Evolutionary conservation across 2,888 invertebrate species (phyloP).

Genomic region (Tigriopus californicus): DNA sequence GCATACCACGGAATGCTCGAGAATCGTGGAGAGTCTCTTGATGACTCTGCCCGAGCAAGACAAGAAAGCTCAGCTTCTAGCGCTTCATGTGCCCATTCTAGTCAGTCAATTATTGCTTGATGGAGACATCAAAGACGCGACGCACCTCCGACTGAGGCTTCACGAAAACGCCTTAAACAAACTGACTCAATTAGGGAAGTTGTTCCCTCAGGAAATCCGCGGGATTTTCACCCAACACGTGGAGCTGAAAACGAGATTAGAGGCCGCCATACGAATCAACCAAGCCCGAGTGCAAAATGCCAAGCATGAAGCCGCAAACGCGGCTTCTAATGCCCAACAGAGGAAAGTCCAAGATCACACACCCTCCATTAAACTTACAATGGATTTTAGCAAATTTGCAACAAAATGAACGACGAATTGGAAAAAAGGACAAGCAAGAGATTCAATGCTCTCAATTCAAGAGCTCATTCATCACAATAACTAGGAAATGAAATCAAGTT

Average conservation of each 20-base stretch:
- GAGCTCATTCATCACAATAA: too few relatives aligned
- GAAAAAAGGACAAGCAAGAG: too few relatives aligned
- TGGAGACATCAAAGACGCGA: slow-evolving; percentile 37
- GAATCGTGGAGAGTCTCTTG: slow-evolving; percentile 47
- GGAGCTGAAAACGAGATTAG: neutral
- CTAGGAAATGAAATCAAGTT: too few relatives aligned
- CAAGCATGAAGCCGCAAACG: neutral
- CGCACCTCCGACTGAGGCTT: slow-evolving; percentile 45
- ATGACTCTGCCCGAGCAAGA: neutral
- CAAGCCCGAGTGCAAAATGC: neutral
- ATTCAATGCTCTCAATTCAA: too few relatives aligned
- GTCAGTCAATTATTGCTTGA: slow-evolving; percentile 62
- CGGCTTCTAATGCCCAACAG: neutral
- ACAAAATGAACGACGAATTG: too few relatives aligned
- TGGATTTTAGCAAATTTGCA: slow-evolving; percentile 6
- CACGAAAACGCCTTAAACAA: slow-evolving; percentile 77
- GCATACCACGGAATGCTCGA: slow-evolving; percentile 49
- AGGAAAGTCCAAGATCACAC: neutral
- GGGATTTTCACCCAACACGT: neutral
- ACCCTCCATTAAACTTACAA: slow-evolving; percentile 9
- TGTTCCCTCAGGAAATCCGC: neutral
- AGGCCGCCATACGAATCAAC: slow-evolving; percentile 3
- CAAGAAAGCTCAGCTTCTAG: slow-evolving; percentile 62
- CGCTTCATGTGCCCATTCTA: slow-evolving; percentile 70
- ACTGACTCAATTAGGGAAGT: slow-evolving; percentile 38